These are phyloP conservation scores for Gambusia holbrooki DNA, from an alignment of 2,113 vertebrate species.

Conservation along the genomic window DNA sequence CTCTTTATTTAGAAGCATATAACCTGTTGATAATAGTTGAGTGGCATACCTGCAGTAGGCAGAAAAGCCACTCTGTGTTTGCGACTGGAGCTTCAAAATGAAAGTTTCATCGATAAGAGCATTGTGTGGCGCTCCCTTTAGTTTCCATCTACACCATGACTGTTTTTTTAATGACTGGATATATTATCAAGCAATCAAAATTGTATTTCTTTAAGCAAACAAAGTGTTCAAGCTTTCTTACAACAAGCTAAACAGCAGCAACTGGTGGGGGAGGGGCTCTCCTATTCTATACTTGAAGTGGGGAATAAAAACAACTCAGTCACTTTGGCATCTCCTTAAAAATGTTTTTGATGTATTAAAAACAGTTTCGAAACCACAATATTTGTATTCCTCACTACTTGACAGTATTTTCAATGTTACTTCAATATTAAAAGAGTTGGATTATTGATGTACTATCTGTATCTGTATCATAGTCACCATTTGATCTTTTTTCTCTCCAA, in stretches of 20 bases:
- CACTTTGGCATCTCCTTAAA: not conserved
- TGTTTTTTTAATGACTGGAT: not conserved
- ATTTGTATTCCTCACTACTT: not conserved
- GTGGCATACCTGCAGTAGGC: too few relatives aligned
- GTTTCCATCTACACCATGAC: not conserved
- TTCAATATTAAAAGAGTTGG: not conserved
- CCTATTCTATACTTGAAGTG: not conserved
- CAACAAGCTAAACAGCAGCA: not conserved
- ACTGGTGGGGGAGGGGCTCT: not conserved
- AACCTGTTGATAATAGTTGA: not conserved
- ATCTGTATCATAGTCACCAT: not conserved
- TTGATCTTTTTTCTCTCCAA: not conserved
- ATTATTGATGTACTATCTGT: too few relatives aligned
- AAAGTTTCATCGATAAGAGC: not conserved
- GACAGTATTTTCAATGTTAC: not conserved
- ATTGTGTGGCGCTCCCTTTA: not conserved
- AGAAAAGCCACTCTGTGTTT: not conserved
- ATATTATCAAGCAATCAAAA: too few relatives aligned
- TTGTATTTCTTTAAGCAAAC: too few relatives aligned
- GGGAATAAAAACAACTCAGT: not conserved
- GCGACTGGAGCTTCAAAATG: too few relatives aligned
- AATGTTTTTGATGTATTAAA: not conserved
- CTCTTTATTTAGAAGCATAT: not conserved
- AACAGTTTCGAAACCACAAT: not conserved
- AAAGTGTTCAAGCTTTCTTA: not conserved